Evolutionary conservation across 2,888 invertebrate species (phyloP).

Genomic region (Chouioia cunea): DNA sequence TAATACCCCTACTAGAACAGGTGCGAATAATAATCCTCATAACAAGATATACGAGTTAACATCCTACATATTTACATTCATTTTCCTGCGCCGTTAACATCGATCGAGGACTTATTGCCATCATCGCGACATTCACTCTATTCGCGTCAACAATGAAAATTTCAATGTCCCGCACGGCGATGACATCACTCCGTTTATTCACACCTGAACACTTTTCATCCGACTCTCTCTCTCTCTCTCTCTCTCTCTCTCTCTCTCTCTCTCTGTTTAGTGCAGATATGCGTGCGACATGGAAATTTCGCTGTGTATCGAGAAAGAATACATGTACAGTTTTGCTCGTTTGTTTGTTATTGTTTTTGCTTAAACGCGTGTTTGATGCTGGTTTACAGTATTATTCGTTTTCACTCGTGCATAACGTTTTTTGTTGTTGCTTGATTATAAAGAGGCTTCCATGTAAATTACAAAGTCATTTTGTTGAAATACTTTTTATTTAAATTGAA

Average conservation of each 20-base stretch:
- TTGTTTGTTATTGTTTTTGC: too few relatives aligned
- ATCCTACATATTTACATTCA: neutral
- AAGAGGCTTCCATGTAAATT: too few relatives aligned
- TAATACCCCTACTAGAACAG: neutral
- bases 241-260: too few relatives aligned
- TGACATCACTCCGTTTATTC: neutral
- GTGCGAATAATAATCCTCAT: conserved; percentile 30
- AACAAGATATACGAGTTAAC: conserved; percentile 6
- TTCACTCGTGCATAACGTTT: too few relatives aligned
- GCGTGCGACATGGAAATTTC: neutral
- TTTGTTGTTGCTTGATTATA: too few relatives aligned
- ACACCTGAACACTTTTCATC: too few relatives aligned
- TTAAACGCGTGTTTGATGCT: too few relatives aligned
- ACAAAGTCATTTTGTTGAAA: too few relatives aligned
- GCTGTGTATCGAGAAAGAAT: neutral
- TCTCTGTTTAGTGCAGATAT: too few relatives aligned
- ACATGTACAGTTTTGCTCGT: neutral
- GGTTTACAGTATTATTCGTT: too few relatives aligned
- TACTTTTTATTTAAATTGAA: too few relatives aligned
- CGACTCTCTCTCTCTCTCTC: too few relatives aligned
- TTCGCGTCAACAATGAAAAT: conserved; percentile 37
- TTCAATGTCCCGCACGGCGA: conserved; percentile 26
- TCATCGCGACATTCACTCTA: neutral
- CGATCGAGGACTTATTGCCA: neutral
- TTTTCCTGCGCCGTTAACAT: neutral